Evolutionary conservation across 2,797 vertebrate genomes (phyloP), one percentile per base, ranked within the genome.

Genomic region (Selene dorsalis): DNA sequence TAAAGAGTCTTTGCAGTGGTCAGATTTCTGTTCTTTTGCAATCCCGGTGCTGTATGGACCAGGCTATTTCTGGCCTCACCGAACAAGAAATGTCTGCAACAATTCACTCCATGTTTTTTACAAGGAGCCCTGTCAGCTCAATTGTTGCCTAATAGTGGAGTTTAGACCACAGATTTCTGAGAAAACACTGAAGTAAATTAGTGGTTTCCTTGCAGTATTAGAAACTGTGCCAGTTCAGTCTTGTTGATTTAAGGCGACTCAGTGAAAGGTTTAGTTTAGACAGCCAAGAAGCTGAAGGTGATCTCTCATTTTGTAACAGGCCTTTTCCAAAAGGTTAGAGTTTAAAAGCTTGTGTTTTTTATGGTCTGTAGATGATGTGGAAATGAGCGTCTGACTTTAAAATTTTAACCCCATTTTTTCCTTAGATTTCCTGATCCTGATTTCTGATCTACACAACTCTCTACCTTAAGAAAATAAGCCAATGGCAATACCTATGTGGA

Each of bases 21-120:
- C 77, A 39, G 9, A 30, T 84, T 84, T 84, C 38, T 73, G 60
- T 47, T 85, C 41, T 88, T 74, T 89, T 69, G 78, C 73, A 86
- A 81, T 78, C 38, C 61, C 2, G 0, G 48, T 39, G 22, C 41
- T 53, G 4, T 62, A 48, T 30, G 20, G 38, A 52, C 0, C 1
- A 10, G 4, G 12, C 48, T 82, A 73, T 84, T 83, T 88, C 38
- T 62, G 59, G 62, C 32, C 35, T 67, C 62, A 26, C 48, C 4
- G 7, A 69, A 62, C 9, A 5, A 74, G 47, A 83, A 59, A 65
- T 0, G 57, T 75, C 69, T 75, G 66, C 69, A 79, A 32, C 63
- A 58, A 69, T 77, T 73, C 20, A 3, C n/a, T 67, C 71, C 6
- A 17, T 69, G 16, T 48, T 48, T 85, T 86, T 75, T 59, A 80